Conservation (phyloP, 1,140 invertebrate genomes). For the Lanistes nyassanus region DNA sequence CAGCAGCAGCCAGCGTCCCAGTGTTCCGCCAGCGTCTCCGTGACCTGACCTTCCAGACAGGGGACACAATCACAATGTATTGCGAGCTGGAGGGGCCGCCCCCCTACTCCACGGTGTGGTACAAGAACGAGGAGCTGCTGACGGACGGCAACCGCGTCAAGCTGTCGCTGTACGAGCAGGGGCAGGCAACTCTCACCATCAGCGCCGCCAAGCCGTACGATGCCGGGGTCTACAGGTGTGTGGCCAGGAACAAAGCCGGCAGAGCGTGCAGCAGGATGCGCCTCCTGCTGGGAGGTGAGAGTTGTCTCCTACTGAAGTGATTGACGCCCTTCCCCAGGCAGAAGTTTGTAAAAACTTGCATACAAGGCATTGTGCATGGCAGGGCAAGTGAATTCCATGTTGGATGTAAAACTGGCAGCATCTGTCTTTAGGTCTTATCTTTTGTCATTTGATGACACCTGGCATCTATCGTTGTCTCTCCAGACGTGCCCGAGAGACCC, state of each 20-base stretch:
- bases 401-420: too few relatives aligned
- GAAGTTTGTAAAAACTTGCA: too few relatives aligned
- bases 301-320: background rate
- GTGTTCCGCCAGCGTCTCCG: slow-evolving; percentile 71
- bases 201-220: slow-evolving; percentile 65
- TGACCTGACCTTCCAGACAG: slow-evolving; percentile 80
- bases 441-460: too few relatives aligned
- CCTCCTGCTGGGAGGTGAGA: slow-evolving; percentile 68
- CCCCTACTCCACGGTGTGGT: slow-evolving; percentile 93
- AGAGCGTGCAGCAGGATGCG: slow-evolving; percentile 69
- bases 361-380: too few relatives aligned
- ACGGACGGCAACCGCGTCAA: slow-evolving; percentile 71
- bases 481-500: slow-evolving; percentile 79
- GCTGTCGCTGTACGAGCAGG: slow-evolving; percentile 80
- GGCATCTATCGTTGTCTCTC: too few relatives aligned
- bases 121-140: slow-evolving; percentile 67
- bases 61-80: slow-evolving; percentile 79
- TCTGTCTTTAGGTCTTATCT: too few relatives aligned
- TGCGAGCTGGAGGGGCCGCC: slow-evolving; percentile 92
- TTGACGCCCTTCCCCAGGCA: too few relatives aligned
- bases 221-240: slow-evolving; percentile 93
- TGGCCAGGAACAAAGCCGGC: slow-evolving; percentile 76
- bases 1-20: slow-evolving; percentile 62
- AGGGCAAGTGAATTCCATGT: too few relatives aligned
- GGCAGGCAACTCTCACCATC: slow-evolving; percentile 56